Evolutionary conservation across 2,113 vertebrate species (phyloP), one percentile per base, ranked within the genome.

Genomic region (Pagrus major): DNA sequence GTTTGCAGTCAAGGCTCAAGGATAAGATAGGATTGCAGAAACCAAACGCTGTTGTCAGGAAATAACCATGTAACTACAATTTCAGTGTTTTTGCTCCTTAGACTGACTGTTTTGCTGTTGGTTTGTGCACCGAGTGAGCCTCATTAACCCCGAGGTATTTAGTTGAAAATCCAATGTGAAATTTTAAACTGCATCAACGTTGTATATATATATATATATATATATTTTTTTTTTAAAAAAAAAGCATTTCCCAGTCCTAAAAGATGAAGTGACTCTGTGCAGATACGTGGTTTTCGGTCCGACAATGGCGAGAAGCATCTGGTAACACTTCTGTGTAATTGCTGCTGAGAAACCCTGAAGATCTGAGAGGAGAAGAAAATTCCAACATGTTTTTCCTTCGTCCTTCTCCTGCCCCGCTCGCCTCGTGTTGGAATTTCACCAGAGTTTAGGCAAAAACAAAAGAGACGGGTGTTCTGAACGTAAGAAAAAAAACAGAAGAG

Each of bases 241-340:
- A 60, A 47, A 70, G 21, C 52, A 71, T 73, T 70, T 71, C 63
- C 55, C 44, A 11, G 23, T 58, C 20, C 65, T 44, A 23, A 78
- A 81, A 73, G 81, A 85, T 71, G 83, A 88, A 78, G 84, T 81
- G 85, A 82, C 83, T 84, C 73, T 89, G 80, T 86, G 86, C 85
- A 84, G 88, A 90, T 92, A 73, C 82, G 70, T 69, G 77, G 31
- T 39, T 83, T 83, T 78, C 60, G 74, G 69, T 89, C 86, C 18
- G 85, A 88, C 90, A 84, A 85, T 87, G 73, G 85, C 37, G 70
- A 86, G 76, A 78, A 56, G 84, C 93, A 93, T 93, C 91, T 93
- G 93, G 91, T 86, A 93, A 92, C 90, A 90, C 93, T 93, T 93
- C 73, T 76, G 80, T 73, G 85, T 93, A 93, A 93, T 93, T 93